phyloP scores from a whole-genome alignment of 2,888 invertebrate species.

The Mythimna ferrago region DNA sequence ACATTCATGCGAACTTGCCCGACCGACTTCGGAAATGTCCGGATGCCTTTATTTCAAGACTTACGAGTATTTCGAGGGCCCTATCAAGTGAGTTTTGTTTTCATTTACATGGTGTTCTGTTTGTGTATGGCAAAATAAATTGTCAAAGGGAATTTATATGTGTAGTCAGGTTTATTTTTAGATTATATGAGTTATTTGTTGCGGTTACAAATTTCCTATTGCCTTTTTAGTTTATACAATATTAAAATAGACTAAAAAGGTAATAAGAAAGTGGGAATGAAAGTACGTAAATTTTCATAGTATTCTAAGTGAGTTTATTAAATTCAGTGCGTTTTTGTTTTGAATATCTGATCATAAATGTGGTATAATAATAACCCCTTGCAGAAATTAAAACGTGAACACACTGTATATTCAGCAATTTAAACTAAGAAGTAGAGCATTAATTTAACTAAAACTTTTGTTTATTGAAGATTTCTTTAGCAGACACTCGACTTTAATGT shows the following conservation, averaged over 20 bases:
- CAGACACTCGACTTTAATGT: slow-evolving; percentile 84
- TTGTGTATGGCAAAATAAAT: slow-evolving; percentile 18
- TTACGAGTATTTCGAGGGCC: slow-evolving; percentile 76
- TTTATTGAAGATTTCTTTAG: slow-evolving; percentile 88
- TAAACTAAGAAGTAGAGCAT: slow-evolving; percentile 79
- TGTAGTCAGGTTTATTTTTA: not conserved
- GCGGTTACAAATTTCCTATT: not conserved
- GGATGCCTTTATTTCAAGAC: slow-evolving; percentile 81
- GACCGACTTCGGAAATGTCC: slow-evolving; percentile 70
- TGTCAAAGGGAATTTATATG: not conserved
- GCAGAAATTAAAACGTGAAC: slow-evolving; percentile 52
- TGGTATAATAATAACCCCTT: not conserved
- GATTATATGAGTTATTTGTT: not conserved
- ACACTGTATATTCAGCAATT: slow-evolving; percentile 71
- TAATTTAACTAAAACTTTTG: slow-evolving; percentile 88
- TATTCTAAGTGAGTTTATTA: not conserved
- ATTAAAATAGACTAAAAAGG: not conserved
- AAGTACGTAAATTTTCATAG: not conserved
- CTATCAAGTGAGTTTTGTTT: slow-evolving; percentile 84
- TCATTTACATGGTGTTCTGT: slow-evolving; percentile 74
- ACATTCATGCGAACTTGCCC: slow-evolving; percentile 76
- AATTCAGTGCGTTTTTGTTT: not conserved
- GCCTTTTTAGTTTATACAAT: no score
- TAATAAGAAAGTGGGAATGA: not conserved
- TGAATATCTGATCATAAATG: not conserved